These are phyloP conservation scores for Euwallacea fornicatus DNA, from an alignment of 1,140 invertebrate genomes.

Conservation along the genomic window DNA sequence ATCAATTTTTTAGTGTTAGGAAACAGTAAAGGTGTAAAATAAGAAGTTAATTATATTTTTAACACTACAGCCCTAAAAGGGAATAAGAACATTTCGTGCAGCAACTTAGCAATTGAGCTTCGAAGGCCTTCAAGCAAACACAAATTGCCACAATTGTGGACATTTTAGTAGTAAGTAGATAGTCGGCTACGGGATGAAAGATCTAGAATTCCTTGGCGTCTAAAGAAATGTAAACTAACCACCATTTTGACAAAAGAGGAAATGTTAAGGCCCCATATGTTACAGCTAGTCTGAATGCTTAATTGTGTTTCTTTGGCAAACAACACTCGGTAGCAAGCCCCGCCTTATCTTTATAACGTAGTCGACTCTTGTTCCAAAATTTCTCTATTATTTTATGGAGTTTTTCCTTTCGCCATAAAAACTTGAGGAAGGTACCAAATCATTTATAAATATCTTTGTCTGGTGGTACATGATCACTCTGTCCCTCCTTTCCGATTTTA, in stretches of 20 bases:
- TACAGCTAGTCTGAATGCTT: conserved; percentile 6
- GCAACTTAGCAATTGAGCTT: no score
- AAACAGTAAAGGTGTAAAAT: conserved; percentile 26
- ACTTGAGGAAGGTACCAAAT: background rate
- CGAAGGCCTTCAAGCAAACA: no score
- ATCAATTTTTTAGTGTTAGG: conserved; percentile 34
- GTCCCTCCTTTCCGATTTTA: background rate
- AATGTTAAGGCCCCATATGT: no score
- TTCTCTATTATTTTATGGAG: background rate
- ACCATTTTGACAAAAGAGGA: no score
- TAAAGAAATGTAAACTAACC: no score
- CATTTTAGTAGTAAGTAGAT: no score
- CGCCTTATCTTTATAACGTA: conserved; percentile 28
- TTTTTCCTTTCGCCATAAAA: background rate
- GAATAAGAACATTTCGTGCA: no score
- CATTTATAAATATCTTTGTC: background rate
- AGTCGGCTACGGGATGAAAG: no score
- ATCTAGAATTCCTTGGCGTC: no score
- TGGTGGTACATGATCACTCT: background rate
- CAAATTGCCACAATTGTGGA: no score
- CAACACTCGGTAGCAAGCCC: conserved; percentile 5
- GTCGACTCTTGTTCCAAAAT: conserved; percentile 3
- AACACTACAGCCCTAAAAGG: conserved; percentile 2
- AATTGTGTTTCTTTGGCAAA: conserved; percentile 33
- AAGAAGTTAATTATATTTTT: conserved; percentile 24